phyloP scores from a whole-genome alignment of 1,140 invertebrate genomes.

The Belonocnema kinseyi region DNA sequence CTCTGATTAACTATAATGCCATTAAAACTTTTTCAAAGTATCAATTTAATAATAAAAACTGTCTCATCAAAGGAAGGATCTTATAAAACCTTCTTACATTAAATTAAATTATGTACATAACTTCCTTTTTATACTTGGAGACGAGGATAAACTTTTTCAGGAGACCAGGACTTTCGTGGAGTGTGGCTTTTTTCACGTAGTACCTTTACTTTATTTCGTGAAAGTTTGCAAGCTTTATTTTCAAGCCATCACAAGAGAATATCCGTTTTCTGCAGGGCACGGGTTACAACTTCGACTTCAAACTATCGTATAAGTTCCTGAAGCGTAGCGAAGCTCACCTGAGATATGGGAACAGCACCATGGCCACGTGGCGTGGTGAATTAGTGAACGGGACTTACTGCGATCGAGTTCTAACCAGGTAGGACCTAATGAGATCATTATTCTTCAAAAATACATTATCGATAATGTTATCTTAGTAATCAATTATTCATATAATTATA shows the following conservation, averaged over 20 bases:
- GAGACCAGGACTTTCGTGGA: not conserved
- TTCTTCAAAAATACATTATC: conserved; percentile 18
- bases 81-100: not conserved
- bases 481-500: too few species aligned
- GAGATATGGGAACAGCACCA: conserved; percentile 84
- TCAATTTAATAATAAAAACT: not conserved
- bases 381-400: conserved; percentile 85
- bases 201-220: conserved; percentile 21
- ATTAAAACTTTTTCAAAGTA: conserved; percentile 16
- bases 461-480: conserved; percentile 32
- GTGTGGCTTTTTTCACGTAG: conserved; percentile 24
- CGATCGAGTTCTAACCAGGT: conserved; percentile 83
- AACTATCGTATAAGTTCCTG: conserved; percentile 88
- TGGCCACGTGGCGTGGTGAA: conserved; percentile 83
- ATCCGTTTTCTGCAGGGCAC: conserved; percentile 77
- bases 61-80: not conserved
- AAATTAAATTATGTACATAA: not conserved
- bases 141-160: conserved; percentile 6
- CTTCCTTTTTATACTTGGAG: not conserved
- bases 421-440: conserved; percentile 51
- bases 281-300: conserved; percentile 89
- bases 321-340: conserved; percentile 83
- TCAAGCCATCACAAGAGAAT: conserved; percentile 31
- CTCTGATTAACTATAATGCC: not conserved
- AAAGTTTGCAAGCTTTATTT: conserved; percentile 26